phyloP scores from a whole-genome alignment of 1,140 invertebrate genomes.

The Psix sp. region DNA sequence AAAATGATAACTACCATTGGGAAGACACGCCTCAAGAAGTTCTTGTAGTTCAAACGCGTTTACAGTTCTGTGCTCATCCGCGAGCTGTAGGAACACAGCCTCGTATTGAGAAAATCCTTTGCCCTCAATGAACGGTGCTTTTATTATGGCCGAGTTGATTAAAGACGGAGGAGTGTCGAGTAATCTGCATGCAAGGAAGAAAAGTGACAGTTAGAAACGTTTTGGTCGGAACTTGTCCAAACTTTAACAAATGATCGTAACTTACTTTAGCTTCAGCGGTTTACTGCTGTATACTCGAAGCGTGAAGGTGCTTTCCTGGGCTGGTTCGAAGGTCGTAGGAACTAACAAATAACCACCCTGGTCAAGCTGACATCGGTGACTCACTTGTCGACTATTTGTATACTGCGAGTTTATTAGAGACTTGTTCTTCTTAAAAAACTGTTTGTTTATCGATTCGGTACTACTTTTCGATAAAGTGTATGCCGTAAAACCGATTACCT shows the following conservation, averaged over 20 bases:
- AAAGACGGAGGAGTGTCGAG: slow-evolving; percentile 86
- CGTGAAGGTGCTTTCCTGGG: slow-evolving; percentile 91
- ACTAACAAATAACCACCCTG: slow-evolving; percentile 90
- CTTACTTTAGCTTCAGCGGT: slow-evolving; percentile 87
- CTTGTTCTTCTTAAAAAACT: slow-evolving; percentile 93
- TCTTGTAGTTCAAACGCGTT: slow-evolving; percentile 95
- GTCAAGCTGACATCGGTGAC: slow-evolving; percentile 87
- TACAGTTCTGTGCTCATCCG: slow-evolving; percentile 91
- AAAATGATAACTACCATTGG: slow-evolving; percentile 82
- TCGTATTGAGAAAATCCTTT: slow-evolving; percentile 92
- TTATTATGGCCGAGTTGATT: slow-evolving; percentile 85
- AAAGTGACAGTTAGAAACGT: slow-evolving; percentile 2
- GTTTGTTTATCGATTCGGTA: slow-evolving; percentile 82
- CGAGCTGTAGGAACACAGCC: slow-evolving; percentile 91
- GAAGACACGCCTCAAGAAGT: slow-evolving; percentile 91
- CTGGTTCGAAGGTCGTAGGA: slow-evolving; percentile 94
- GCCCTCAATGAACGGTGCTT: slow-evolving; percentile 83
- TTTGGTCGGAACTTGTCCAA: background rate
- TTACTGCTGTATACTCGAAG: slow-evolving; percentile 89
- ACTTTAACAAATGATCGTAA: slow-evolving; percentile 32
- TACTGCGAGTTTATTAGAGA: slow-evolving; percentile 93
- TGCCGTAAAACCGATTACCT: slow-evolving; percentile 94
- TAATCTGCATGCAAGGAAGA: slow-evolving; percentile 75
- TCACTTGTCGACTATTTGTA: slow-evolving; percentile 93
- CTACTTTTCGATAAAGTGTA: slow-evolving; percentile 87